A percentile compares a stretch with the other conserved stretches of the same genome.
phyloP scores from a whole-genome alignment of 2,113 vertebrate species.

The Sisor rabdophorus region DNA sequence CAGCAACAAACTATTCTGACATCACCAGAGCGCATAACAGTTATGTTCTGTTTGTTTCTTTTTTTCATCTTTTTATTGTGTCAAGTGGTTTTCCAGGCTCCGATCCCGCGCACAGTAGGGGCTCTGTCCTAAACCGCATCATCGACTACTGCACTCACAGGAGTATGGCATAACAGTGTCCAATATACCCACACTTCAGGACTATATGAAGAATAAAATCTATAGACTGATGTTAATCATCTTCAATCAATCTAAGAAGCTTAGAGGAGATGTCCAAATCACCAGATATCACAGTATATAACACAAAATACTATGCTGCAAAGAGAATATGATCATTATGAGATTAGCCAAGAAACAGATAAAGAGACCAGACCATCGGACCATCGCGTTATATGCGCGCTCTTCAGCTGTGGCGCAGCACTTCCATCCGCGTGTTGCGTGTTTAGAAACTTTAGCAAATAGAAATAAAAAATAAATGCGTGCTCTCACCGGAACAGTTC shows the following conservation, averaged over 20 bases:
- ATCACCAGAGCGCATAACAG: neutral
- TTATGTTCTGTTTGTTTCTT: neutral
- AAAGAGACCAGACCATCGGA: too few relatives aligned
- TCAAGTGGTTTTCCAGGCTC: conserved; percentile 15
- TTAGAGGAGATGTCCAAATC: too few relatives aligned
- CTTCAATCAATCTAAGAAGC: too few relatives aligned
- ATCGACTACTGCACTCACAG: neutral
- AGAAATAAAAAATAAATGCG: neutral
- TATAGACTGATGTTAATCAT: neutral
- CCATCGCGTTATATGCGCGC: neutral
- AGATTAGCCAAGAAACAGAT: too few relatives aligned
- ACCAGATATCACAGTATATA: too few relatives aligned
- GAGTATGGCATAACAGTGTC: neutral
- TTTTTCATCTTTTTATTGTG: neutral
- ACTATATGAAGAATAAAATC: neutral
- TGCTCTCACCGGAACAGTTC: conserved; percentile 93
- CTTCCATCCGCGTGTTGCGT: neutral
- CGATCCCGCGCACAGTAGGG: conserved; percentile 2
- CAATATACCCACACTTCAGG: neutral
- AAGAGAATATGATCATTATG: too few relatives aligned
- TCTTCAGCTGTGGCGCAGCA: neutral
- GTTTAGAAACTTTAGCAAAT: neutral
- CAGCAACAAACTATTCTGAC: neutral
- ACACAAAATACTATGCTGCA: too few relatives aligned
- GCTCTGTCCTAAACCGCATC: conserved; percentile 11